Conservation (phyloP, 2,888 invertebrate genomes). For the Loripinus fragilis region DNA sequence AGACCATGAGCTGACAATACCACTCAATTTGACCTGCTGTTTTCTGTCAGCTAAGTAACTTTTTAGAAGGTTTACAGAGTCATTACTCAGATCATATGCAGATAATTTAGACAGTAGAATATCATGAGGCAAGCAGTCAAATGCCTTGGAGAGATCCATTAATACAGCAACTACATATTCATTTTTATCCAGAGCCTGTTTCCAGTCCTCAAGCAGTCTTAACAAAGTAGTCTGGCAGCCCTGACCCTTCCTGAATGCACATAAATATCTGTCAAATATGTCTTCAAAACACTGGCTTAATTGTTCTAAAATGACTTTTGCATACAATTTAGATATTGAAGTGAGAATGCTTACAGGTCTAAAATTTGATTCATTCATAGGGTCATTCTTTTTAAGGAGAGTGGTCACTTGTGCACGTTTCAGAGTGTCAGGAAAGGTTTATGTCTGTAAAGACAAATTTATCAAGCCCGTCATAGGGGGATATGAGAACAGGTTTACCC, state of each 20-base stretch:
- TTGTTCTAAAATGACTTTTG: background rate
- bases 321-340: background rate
- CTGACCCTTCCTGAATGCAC: background rate
- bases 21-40: background rate
- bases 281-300: background rate
- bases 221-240: background rate
- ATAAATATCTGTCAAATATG: background rate
- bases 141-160: background rate
- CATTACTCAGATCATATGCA: background rate
- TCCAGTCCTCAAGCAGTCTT: background rate
- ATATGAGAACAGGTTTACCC: background rate
- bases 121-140: background rate
- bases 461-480: background rate
- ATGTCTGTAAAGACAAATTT: background rate
- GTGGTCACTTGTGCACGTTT: background rate
- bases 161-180: background rate
- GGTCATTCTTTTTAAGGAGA: background rate
- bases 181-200: background rate
- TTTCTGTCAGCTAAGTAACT: background rate
- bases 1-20: background rate
- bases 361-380: background rate
- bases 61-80: background rate
- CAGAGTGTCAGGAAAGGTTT: background rate
- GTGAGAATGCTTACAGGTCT: background rate
- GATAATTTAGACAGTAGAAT: background rate